These are phyloP conservation scores for Syngnathus rostellatus DNA, from an alignment of 2,797 vertebrate genomes.

Conservation along the genomic window DNA sequence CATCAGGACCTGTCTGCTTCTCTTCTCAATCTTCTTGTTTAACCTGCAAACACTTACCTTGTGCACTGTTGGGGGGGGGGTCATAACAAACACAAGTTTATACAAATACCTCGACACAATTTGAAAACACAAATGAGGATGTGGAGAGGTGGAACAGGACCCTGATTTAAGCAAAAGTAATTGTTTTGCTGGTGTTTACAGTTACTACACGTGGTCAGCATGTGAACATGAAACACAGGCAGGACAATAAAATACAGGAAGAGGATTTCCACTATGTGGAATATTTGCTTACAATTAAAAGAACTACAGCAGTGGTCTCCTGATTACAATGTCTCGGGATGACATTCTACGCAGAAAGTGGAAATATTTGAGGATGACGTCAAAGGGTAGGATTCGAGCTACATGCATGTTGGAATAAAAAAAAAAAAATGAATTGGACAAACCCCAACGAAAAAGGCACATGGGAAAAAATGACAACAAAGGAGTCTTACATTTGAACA, in stretches of 20 bases:
- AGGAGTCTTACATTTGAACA: neutral
- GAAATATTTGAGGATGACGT: neutral
- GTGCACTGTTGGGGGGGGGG: slow-evolving; percentile 20
- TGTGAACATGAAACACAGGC: slow-evolving; percentile 1
- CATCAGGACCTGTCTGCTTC: slow-evolving; percentile 4
- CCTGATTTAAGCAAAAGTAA: neutral
- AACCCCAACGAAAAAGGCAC: neutral
- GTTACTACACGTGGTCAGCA: slow-evolving; percentile 3
- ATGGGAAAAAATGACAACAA: slow-evolving; percentile 3
- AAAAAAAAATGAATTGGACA: slow-evolving; percentile 1
- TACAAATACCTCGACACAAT: neutral
- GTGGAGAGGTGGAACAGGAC: neutral
- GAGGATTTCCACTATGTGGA: neutral
- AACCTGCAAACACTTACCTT: slow-evolving; percentile 60
- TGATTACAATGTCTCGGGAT: neutral
- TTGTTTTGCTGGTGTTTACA: neutral
- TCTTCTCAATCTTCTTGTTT: neutral
- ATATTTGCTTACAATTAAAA: neutral
- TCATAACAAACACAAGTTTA: neutral
- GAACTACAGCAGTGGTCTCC: neutral
- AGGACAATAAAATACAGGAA: neutral
- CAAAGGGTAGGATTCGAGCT: neutral
- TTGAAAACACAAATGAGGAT: neutral
- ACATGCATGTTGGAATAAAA: slow-evolving; percentile 8
- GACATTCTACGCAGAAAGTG: neutral